phyloP scores from a whole-genome alignment of 2,113 vertebrate genomes.

The Grammomys surdaster region DNA sequence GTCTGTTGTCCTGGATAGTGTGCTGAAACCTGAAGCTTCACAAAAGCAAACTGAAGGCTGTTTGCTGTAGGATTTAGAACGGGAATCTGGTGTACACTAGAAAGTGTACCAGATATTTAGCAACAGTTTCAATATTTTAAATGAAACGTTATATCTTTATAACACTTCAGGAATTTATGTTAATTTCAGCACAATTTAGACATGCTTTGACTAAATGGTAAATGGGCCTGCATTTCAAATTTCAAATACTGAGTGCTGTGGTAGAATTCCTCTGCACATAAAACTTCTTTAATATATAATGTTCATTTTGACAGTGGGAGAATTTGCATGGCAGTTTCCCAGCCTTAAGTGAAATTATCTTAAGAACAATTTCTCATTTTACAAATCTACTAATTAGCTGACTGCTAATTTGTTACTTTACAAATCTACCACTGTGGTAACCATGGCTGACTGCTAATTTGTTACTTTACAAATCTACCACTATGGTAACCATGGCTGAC shows the following conservation, averaged over 20 bases:
- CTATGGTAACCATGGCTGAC: too few relatives aligned
- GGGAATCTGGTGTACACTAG: neutral
- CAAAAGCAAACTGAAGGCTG: constrained; percentile 7
- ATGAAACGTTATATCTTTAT: neutral
- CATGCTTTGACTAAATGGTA: constrained; percentile 51
- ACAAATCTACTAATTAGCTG: neutral
- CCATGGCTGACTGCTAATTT: too few relatives aligned
- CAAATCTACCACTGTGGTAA: too few relatives aligned
- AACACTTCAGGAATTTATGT: neutral
- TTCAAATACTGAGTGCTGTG: neutral
- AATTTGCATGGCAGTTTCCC: neutral
- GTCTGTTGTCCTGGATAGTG: neutral
- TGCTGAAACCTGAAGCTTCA: neutral
- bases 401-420: neutral
- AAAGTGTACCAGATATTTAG: neutral
- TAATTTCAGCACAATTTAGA: neutral
- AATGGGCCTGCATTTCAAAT: neutral
- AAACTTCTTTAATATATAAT: neutral
- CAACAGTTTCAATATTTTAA: constrained; percentile 11
- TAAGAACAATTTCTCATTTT: neutral
- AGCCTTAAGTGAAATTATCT: neutral
- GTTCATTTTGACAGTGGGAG: neutral
- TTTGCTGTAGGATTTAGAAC: neutral
- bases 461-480: too few relatives aligned
- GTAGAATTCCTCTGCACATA: constrained; percentile 14